Base-by-base conservation (phyloP, 2,113 vertebrate species). In the Maylandia zebra region DNA sequence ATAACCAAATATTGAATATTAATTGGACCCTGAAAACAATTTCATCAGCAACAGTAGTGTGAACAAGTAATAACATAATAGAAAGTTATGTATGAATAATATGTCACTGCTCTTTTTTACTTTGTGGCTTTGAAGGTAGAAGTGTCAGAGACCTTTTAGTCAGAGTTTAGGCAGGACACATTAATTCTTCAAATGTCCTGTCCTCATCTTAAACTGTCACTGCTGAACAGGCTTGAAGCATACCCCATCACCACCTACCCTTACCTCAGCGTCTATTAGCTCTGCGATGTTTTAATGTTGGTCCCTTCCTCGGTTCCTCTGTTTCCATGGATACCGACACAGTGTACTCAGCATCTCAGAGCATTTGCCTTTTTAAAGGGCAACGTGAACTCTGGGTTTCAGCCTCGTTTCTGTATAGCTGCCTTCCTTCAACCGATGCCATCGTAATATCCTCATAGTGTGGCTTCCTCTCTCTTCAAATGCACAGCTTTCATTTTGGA, bases 241-340 rank as follows among this genome's bases (percentile, higher is more conserved):
- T 57, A 76, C 45, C 56, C 56, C 52, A 6, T 90, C 91, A 80
- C 86, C 82, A 80, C 64, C 55, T 76, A 53, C 84, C 50, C 81
- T 43, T 86, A 85, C 82, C 92, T 93, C 82, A 79, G 64, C 45
- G 89, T 90, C 88, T 89, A 87, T 95, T 95, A 95, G 90, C 90
- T 84, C 85, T 84, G 89, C 90, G 22, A 84, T 90, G 91, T 92
- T 94, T 94, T 91, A 92, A 95, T 91, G 92, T 38, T 82, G 85
- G 93, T 92, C 91, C 93, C 89, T 92, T 94, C 89, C 89, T 94
- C 89, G 45, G 82, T 89, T 95, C 93, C 92, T 93, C 92, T 92
- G 97, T 97, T 97, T 92, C 96, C 96, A 97, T 96, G 96, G 96
- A 95, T 96, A 97, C 97, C 64, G 88, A 93, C 94, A 96, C 89